phyloP scores from a whole-genome alignment of 1,140 invertebrate genomes.

The Amyelois transitella region DNA sequence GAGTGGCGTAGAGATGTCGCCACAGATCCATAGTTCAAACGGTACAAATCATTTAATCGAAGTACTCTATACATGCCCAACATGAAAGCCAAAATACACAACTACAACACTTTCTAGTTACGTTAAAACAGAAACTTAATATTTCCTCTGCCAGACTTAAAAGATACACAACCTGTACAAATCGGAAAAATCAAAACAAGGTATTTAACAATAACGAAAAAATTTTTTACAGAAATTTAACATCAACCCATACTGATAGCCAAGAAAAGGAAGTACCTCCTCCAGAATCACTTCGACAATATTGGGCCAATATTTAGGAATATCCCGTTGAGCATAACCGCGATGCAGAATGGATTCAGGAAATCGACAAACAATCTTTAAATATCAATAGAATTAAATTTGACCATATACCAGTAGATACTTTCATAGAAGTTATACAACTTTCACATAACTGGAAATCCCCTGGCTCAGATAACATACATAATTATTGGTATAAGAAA shows the following conservation, averaged over 20 bases:
- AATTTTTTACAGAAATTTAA: neutral
- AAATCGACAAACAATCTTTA: neutral
- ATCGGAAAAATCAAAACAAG: neutral
- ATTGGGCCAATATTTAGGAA: neutral
- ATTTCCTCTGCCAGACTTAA: too few species aligned
- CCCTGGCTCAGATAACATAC: too few species aligned
- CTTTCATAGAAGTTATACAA: constrained; percentile 11
- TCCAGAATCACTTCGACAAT: neutral
- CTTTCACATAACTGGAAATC: constrained; percentile 25
- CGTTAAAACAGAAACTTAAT: too few species aligned
- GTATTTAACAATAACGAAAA: neutral
- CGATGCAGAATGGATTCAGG: neutral
- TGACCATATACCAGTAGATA: constrained; percentile 9
- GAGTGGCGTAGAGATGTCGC: too few species aligned
- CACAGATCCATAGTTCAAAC: too few species aligned
- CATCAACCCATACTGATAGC: neutral
- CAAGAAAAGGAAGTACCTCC: neutral
- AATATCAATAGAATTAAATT: constrained; percentile 11
- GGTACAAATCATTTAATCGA: too few species aligned
- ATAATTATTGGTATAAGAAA: too few species aligned
- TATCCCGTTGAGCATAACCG: neutral
- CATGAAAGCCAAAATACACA: too few species aligned
- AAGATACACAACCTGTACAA: neutral
- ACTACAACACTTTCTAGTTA: too few species aligned
- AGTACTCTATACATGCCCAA: too few species aligned